phyloP scores from a whole-genome alignment of 2,888 invertebrate species.

The Pilophorus perplexus region DNA sequence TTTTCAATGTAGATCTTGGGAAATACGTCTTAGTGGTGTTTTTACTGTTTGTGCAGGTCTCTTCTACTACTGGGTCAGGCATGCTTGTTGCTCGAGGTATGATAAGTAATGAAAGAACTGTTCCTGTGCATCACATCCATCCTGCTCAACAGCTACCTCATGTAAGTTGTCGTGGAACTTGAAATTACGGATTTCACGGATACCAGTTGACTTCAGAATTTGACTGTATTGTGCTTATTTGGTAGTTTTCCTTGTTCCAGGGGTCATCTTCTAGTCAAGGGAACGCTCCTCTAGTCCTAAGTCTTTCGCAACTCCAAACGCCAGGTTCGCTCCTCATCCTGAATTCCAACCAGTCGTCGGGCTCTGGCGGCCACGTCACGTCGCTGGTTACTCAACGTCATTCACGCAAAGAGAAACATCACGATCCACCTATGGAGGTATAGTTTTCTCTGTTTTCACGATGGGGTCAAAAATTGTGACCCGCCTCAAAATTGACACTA shows the following conservation, averaged over 20 bases:
- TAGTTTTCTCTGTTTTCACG: not conserved
- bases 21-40: no score
- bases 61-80: conserved; percentile 71
- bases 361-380: conserved; percentile 32
- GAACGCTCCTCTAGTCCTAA: conserved; percentile 65
- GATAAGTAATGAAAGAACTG: conserved; percentile 41
- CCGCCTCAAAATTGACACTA: no score
- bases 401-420: conserved; percentile 42
- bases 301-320: conserved; percentile 80
- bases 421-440: conserved; percentile 44
- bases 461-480: no score
- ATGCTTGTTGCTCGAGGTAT: conserved; percentile 40
- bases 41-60: conserved; percentile 62
- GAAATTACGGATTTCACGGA: not conserved
- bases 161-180: conserved; percentile 31
- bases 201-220: not conserved
- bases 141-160: conserved; percentile 44
- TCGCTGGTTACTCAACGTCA: conserved; percentile 43
- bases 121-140: conserved; percentile 52
- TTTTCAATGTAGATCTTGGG: no score
- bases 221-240: conserved; percentile 24
- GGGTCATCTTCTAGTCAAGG: conserved; percentile 40
- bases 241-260: conserved; percentile 35
- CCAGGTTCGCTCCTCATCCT: conserved; percentile 77
- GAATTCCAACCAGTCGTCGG: conserved; percentile 57